Conservation (phyloP, 2,888 invertebrate genomes). For the Falcaria lacertinaria region DNA sequence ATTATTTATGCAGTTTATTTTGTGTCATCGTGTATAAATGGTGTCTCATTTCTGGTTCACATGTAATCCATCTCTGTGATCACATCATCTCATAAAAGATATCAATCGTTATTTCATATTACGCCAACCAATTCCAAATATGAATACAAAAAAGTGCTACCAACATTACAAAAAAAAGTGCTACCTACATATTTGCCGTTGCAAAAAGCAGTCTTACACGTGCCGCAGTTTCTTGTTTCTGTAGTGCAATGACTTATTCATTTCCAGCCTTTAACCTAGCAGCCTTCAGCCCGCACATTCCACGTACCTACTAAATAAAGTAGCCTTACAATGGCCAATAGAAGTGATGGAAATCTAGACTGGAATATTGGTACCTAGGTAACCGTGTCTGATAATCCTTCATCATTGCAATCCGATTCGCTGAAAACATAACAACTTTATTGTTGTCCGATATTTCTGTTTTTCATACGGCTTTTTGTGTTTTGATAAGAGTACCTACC, state of each 20-base stretch:
- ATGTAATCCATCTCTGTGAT: too few species aligned
- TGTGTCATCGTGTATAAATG: too few species aligned
- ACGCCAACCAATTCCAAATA: too few species aligned
- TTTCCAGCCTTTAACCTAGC: background rate
- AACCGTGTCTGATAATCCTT: background rate
- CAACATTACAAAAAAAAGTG: too few species aligned
- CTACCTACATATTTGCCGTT: too few species aligned
- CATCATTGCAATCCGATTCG: background rate
- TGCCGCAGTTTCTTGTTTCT: background rate
- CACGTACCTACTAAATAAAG: background rate
- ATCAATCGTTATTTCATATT: too few species aligned
- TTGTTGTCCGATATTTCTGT: background rate
- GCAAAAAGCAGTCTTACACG: slow-evolving; percentile 19
- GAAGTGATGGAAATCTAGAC: background rate
- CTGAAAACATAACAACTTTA: background rate
- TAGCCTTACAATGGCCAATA: background rate
- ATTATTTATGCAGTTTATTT: too few species aligned
- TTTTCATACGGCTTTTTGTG: too few species aligned
- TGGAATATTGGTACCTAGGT: background rate
- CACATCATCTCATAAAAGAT: too few species aligned
- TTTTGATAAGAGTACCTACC: too few species aligned
- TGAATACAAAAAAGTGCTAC: too few species aligned
- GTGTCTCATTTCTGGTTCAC: too few species aligned
- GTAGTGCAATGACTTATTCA: background rate
- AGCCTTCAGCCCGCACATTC: background rate